A percentile compares a stretch with the other conserved stretches of the same genome.
These are phyloP conservation scores for Caloenas nicobarica DNA, from an alignment of 2,113 vertebrate species.

Conservation along the genomic window DNA sequence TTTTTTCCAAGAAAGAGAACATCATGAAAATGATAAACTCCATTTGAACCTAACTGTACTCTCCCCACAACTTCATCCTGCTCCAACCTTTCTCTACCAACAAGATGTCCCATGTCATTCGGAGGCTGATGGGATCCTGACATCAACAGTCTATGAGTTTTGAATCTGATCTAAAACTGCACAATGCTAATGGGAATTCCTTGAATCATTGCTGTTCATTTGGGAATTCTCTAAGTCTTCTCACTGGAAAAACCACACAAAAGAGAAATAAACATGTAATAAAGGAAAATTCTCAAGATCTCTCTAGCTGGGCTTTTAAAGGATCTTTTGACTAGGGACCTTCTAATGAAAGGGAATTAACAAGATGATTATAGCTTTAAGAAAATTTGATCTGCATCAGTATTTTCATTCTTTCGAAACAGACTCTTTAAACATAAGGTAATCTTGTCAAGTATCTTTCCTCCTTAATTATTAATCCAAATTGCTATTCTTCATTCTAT, in stretches of 20 bases:
- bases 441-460: conserved; percentile 12
- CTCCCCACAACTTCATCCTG: background rate
- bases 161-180: background rate
- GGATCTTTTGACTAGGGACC: conserved; percentile 37
- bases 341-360: conserved; percentile 63
- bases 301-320: conserved; percentile 28
- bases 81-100: background rate
- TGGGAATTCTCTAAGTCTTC: background rate
- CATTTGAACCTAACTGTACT: background rate
- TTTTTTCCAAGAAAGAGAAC: background rate
- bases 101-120: rapidly evolving
- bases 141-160: background rate
- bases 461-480: background rate
- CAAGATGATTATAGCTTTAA: conserved; percentile 52
- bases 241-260: background rate
- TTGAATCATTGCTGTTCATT: background rate
- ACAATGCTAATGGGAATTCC: rapidly evolving
- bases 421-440: background rate
- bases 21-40: background rate
- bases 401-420: conserved; percentile 5
- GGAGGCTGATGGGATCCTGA: background rate
- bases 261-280: background rate
- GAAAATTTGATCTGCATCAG: background rate
- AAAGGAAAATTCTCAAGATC: conserved; percentile 7
- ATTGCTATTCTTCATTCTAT: background rate